phyloP scores from a whole-genome alignment of 2,113 vertebrate genomes.

The Dipodomys spectabilis region DNA sequence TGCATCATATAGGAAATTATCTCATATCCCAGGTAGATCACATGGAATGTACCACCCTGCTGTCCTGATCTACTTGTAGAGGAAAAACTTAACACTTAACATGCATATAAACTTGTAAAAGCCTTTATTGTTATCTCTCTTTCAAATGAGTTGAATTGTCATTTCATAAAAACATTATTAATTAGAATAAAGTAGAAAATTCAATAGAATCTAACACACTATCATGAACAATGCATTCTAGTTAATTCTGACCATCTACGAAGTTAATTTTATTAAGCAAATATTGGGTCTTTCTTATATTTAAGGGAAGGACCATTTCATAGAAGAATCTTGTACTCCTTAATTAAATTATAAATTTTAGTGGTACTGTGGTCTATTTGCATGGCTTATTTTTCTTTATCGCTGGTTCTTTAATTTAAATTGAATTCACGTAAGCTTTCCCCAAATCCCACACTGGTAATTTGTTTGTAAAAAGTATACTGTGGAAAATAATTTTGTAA shows the following conservation, averaged over 20 bases:
- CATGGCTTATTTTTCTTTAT: constrained; percentile 70
- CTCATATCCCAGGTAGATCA: background rate
- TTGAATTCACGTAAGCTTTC: constrained; percentile 35
- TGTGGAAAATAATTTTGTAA: constrained; percentile 50
- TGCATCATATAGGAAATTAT: background rate
- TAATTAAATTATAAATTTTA: constrained; percentile 71
- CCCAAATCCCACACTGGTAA: constrained; percentile 52
- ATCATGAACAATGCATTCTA: background rate
- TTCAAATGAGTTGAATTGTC: constrained; percentile 15
- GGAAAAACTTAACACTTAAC: background rate
- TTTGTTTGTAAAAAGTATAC: constrained; percentile 48
- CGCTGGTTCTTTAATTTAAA: constrained; percentile 71
- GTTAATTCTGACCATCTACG: background rate
- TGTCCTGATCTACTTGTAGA: rapidly evolving
- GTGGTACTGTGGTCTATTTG: constrained; percentile 17
- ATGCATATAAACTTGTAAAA: background rate
- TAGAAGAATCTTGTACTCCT: constrained; percentile 47
- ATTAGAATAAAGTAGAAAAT: background rate
- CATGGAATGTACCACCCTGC: background rate
- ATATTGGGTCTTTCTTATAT: background rate
- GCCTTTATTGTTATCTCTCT: background rate
- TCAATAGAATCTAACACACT: background rate
- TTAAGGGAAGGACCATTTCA: constrained; percentile 42
- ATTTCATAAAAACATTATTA: background rate
- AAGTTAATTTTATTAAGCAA: constrained; percentile 40